Conservation (phyloP, 2,888 invertebrate species). For the Aporophyla nigra region DNA sequence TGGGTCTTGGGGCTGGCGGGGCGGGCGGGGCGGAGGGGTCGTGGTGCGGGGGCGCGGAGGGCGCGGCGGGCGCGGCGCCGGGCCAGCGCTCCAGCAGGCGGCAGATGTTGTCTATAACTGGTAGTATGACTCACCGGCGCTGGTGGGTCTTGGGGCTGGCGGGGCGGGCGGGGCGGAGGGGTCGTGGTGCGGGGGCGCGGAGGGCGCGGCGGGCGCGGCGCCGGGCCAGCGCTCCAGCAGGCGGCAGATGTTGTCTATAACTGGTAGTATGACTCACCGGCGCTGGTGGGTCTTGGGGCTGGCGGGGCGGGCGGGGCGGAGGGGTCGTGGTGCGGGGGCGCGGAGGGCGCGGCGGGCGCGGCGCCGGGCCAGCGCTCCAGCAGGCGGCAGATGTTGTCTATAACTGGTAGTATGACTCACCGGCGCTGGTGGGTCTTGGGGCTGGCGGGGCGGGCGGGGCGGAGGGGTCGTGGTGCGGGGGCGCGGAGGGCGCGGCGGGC, state of each 20-base stretch:
- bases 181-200: constrained; percentile 68
- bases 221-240: constrained; percentile 93
- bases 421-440: constrained; percentile 67
- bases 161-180: neutral
- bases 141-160: constrained; percentile 55
- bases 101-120: constrained; percentile 95
- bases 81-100: constrained; percentile 94
- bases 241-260: constrained; percentile 95
- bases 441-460: neutral
- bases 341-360: constrained; percentile 75
- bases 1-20: constrained; percentile 41
- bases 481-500: constrained; percentile 75
- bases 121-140: constrained; percentile 71
- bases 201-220: constrained; percentile 75
- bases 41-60: constrained; percentile 69
- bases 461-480: constrained; percentile 53
- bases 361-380: constrained; percentile 92
- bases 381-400: constrained; percentile 94
- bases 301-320: neutral
- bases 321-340: constrained; percentile 66
- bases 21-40: constrained; percentile 1
- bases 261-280: constrained; percentile 70
- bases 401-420: no score
- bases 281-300: constrained; percentile 62
- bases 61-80: constrained; percentile 74